Conservation (phyloP, 1,140 invertebrate genomes). For the Monochamus saltuarius region DNA sequence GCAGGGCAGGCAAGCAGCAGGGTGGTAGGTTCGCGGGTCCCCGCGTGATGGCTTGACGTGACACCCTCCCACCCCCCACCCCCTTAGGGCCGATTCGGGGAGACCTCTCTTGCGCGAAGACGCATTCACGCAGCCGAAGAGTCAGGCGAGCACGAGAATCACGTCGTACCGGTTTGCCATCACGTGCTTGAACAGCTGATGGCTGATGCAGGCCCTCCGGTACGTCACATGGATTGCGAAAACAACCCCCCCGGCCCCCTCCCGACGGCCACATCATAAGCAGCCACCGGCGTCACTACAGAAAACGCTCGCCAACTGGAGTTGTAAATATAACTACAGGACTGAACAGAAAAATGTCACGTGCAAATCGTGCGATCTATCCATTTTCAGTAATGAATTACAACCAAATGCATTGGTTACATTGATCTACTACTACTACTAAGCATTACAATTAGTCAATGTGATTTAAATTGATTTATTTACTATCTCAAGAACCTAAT, state of each 20-base stretch:
- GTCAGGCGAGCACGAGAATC: conserved; percentile 2
- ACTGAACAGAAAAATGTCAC: no score
- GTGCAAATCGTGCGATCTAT: no score
- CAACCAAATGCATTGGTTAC: no score
- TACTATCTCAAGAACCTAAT: no score
- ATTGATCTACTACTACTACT: no score
- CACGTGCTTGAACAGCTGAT: conserved; percentile 46
- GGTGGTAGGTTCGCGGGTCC: conserved; percentile 44
- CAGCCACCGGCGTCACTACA: no score
- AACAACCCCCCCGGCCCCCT: conserved; percentile 9
- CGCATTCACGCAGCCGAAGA: conserved; percentile 45
- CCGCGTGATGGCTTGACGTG: conserved; percentile 51
- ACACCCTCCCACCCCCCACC: conserved; percentile 46
- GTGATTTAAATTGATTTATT: no score
- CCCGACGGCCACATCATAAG: no score
- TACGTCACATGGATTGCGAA: not conserved
- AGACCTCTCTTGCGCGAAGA: conserved; percentile 44
- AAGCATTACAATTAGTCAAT: no score
- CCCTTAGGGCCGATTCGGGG: conserved; percentile 20
- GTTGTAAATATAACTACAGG: no score
- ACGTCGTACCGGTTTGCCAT: conserved; percentile 9
- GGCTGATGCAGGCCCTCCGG: conserved; percentile 12
- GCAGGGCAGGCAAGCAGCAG: conserved; percentile 34
- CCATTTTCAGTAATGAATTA: no score
- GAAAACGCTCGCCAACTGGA: no score